A percentile compares a stretch with the other conserved stretches of the same genome.
These are phyloP conservation scores for Pogonocichla stellata DNA, from an alignment of 2,113 vertebrate species.

Conservation along the genomic window DNA sequence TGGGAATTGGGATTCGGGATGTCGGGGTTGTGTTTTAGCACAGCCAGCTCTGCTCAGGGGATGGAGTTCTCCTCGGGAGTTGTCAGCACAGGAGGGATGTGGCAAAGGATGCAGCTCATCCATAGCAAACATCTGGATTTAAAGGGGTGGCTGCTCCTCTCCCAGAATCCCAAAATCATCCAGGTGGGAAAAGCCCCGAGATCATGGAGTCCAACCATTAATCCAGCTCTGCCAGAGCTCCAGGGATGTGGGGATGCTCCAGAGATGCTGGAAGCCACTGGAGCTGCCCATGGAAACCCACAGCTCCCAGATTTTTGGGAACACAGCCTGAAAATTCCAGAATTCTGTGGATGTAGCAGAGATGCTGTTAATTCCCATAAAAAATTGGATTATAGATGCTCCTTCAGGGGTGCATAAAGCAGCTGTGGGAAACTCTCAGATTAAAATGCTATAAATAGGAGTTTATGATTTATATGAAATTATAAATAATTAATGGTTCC, in stretches of 20 bases:
- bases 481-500: background rate
- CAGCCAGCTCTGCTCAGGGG: background rate
- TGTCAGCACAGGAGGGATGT: fast-evolving
- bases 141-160: background rate
- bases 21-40: fast-evolving
- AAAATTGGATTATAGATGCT: background rate
- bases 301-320: background rate
- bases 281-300: background rate
- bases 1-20: background rate
- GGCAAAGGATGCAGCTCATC: background rate
- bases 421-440: background rate
- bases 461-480: background rate
- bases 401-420: background rate
- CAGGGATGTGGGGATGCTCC: background rate
- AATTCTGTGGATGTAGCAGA: background rate
- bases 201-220: background rate
- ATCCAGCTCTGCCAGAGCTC: background rate
- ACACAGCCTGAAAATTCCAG: background rate
- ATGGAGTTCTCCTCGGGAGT: fast-evolving
- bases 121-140: fast-evolving
- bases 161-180: background rate
- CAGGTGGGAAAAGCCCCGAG: background rate
- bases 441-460: background rate
- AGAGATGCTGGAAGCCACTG: background rate
- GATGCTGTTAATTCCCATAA: background rate